Conservation (phyloP, 2,888 invertebrate species). For the Microchrysa polita region DNA sequence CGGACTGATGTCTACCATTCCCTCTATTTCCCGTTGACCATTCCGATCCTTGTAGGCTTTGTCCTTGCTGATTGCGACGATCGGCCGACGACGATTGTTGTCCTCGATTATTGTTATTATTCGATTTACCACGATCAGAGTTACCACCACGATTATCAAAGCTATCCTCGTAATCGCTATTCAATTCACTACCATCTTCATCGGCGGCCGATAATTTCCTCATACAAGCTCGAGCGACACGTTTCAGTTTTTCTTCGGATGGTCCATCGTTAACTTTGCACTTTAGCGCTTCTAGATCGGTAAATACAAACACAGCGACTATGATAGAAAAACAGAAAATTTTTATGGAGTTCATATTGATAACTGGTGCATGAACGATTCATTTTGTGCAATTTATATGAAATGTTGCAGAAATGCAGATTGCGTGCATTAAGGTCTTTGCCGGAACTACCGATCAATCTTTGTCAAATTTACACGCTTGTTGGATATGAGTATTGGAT, state of each 20-base stretch:
- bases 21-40: too few species aligned
- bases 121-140: background rate
- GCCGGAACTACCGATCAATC: constrained; percentile 1
- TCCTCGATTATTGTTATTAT: constrained; percentile 45
- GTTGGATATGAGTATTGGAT: too few species aligned
- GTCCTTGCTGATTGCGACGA: constrained; percentile 53
- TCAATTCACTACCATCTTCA: constrained; percentile 26
- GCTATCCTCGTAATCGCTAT: constrained; percentile 53
- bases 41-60: constrained; percentile 53
- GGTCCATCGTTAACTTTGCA: constrained; percentile 71
- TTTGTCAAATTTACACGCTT: background rate
- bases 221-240: constrained; percentile 69
- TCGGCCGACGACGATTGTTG: constrained; percentile 52
- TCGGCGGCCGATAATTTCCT: constrained; percentile 58
- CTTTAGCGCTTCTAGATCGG: constrained; percentile 62
- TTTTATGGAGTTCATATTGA: background rate
- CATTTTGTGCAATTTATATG: constrained; percentile 9
- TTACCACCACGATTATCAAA: background rate
- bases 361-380: background rate
- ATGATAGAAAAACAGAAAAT: background rate
- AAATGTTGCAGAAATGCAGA: too few species aligned
- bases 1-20: constrained; percentile 49
- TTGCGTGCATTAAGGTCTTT: background rate
- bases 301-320: background rate
- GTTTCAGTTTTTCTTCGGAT: constrained; percentile 69